A percentile compares a stretch with the other conserved stretches of the same genome.
phyloP scores from a whole-genome alignment of 2,888 invertebrate species.

The Autographa pulchrina region DNA sequence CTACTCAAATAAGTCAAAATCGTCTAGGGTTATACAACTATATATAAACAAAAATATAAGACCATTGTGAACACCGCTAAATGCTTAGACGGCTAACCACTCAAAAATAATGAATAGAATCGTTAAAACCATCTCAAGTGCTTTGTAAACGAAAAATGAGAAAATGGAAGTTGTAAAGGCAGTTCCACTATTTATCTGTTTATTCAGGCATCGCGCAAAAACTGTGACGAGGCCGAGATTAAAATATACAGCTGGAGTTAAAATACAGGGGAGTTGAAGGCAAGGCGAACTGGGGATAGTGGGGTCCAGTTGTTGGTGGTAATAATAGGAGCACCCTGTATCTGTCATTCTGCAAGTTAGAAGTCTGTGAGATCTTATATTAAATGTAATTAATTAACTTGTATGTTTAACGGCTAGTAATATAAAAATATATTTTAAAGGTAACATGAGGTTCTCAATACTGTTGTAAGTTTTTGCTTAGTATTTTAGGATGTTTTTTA shows the following conservation, averaged over 20 bases:
- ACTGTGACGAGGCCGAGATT: not conserved
- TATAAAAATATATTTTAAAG: too few species aligned
- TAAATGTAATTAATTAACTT: too few species aligned
- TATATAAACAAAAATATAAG: not conserved
- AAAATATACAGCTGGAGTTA: conserved; percentile 4
- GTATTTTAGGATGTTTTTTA: too few species aligned
- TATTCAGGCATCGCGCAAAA: conserved; percentile 14
- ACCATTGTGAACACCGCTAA: not conserved
- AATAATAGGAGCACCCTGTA: not conserved
- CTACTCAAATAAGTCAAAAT: too few species aligned
- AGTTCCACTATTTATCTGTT: conserved; percentile 24
- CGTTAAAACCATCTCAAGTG: conserved; percentile 4
- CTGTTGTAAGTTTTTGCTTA: too few species aligned
- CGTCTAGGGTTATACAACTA: too few species aligned
- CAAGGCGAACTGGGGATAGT: not conserved
- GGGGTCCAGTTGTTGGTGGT: not conserved
- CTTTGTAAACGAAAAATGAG: conserved; percentile 2
- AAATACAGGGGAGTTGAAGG: not conserved
- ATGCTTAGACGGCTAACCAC: not conserved
- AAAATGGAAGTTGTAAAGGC: conserved; percentile 1
- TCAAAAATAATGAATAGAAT: conserved; percentile 4
- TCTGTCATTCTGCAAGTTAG: too few species aligned
- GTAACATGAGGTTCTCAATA: too few species aligned
- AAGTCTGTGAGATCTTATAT: too few species aligned
- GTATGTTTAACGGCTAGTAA: too few species aligned